phyloP scores from a whole-genome alignment of 2,888 invertebrate species.

The Zygogramma bicolorata region DNA sequence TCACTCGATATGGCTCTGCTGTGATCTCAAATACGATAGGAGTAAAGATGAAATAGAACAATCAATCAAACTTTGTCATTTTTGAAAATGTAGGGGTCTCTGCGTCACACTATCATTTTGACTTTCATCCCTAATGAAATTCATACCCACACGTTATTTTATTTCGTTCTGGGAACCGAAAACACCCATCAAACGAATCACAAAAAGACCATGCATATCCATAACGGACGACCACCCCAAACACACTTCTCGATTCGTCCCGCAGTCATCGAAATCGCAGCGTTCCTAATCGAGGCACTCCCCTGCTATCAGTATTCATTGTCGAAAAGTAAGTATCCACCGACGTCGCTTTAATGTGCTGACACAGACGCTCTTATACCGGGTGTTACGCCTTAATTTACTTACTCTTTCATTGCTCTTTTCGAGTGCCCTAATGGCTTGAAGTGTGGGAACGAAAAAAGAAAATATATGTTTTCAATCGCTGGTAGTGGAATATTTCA shows the following conservation, averaged over 20 bases:
- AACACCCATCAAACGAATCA: conserved; percentile 30
- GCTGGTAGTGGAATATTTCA: background rate
- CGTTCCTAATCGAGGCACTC: conserved; percentile 59
- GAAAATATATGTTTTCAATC: background rate
- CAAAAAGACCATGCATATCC: conserved; percentile 34
- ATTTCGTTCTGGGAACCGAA: conserved; percentile 34
- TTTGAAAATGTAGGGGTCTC: too few relatives aligned
- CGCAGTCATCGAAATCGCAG: conserved; percentile 54
- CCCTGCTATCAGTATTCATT: conserved; percentile 57
- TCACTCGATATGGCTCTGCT: too few relatives aligned
- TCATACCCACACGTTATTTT: background rate
- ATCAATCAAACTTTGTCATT: too few relatives aligned
- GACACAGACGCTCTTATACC: conserved; percentile 43
- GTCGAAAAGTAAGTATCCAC: conserved; percentile 27
- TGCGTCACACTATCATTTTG: background rate
- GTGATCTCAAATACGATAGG: too few relatives aligned
- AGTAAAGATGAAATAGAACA: too few relatives aligned
- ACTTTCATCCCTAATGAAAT: background rate
- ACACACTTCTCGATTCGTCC: conserved; percentile 55
- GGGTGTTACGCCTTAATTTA: conserved; percentile 52
- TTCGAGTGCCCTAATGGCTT: conserved; percentile 10
- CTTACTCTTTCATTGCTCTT: conserved; percentile 14
- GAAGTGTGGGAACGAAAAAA: background rate
- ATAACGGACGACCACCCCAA: conserved; percentile 27
- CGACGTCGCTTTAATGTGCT: conserved; percentile 40